Base-by-base conservation (phyloP, 2,888 invertebrate genomes). In the Seladonia tumulorum region DNA sequence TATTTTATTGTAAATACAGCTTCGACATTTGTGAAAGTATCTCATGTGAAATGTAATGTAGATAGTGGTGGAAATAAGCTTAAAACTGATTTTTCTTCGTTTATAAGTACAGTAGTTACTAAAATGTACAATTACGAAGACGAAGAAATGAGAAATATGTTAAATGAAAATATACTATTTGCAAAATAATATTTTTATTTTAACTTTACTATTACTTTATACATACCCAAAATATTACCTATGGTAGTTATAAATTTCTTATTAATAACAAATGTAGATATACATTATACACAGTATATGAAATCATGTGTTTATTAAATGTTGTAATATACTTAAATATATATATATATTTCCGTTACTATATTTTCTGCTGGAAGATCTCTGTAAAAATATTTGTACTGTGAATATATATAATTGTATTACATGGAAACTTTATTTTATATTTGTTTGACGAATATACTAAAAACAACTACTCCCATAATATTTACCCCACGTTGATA, bases 31-130 rank as follows among this genome's bases (percentile, higher is more conserved):
- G 95, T 96, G 18, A 96, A 96, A 92, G 96, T 97, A 47, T 96
- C 96, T 16, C 96, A 96, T 93, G 96, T 97, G 5, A 95, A 95
- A 77, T 96, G 96, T 22, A 96, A 96, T 92, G 94, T 96, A 85
- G 96, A 96, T 91, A 95, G 96, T 53, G 96, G 96, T 90, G 96
- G 96, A 42, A 96, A 96, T 90, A 95, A 96, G 84, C 94, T 97
- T 76, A 96, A 96, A 94, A 95, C 96, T 72, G 96, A 97, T 91
- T 97, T 97, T 87, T 90, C 92, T 76, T 89, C 92, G 10, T 94
- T 93, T 85, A 74, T 94, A 53, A 92, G 91, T 66, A 92, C 92
- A 10, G 81, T 94, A 70, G 89, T 93, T 14, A 91, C 89, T n/a
- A 92, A 91, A 81, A 87, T 93, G 66, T 91, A 93, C 70, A 93